Evolutionary conservation across 2,888 invertebrate species (phyloP), one percentile per base, ranked within the genome.

Genomic region (Agrotis puta): DNA sequence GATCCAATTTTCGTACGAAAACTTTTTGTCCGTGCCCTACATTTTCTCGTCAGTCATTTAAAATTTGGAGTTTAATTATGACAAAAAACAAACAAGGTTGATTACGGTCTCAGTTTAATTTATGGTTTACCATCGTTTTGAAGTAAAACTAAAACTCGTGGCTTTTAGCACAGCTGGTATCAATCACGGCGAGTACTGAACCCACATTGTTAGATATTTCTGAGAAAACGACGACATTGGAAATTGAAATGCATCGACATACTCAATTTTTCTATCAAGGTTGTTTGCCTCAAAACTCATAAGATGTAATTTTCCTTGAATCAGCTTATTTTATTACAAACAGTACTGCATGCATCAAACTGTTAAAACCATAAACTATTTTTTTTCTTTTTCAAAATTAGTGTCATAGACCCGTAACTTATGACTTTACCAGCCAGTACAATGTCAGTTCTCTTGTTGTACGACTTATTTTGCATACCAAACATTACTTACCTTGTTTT

Each of bases 131-230:
- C 50, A 65, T 65, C 82, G 77, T 85, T 86, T 84, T 87, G 82
- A 87, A 88, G 88, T 86, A 87, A 87, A 91, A 91, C 90, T 92
- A 90, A 83, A 85, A 79, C 69, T 62, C 47, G 64, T 70, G 77
- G 74, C 71, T 79, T 80, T 72, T 69, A 63, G 62, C 57, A 68
- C 68, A 79, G 68, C 83, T 83, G 75, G 70, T 76, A 76, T 79
- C 39, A 39, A 39, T 39, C 70, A 58, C 16, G 22, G 63, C 18
- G 72, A 50, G 69, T 77, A 77, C 54, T 76, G 16, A 63, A 47
- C 20, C 24, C 51, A 33, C 2, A 74, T 61, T 74, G 70, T 79
- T 73, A 47, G 64, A 20, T 58, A 18, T 43, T 43, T 48, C 18
- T 45, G n/a, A 47, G 39, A 50, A 14, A 56, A 22, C 4, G 18